Evolutionary conservation across 2,113 vertebrate genomes (phyloP).

Genomic region (Tychaedon coryphoeus): DNA sequence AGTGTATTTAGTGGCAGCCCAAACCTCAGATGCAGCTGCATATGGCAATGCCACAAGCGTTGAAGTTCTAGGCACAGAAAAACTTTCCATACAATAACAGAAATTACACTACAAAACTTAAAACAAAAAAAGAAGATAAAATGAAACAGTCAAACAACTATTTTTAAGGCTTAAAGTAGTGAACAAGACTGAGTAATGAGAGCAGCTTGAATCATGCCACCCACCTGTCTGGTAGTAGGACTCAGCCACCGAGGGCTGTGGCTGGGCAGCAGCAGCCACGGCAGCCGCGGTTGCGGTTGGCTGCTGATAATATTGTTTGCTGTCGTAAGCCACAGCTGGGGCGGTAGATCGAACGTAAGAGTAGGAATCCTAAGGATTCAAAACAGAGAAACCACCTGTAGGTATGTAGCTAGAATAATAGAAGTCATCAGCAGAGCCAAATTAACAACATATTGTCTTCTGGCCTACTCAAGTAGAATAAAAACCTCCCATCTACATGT

Average conservation of each 20-base stretch:
- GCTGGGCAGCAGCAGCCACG: slow-evolving; percentile 86
- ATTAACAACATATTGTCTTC: background rate
- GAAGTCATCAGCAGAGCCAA: background rate
- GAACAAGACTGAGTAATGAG: background rate
- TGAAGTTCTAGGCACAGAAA: background rate
- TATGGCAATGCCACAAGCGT: background rate
- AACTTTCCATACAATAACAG: background rate
- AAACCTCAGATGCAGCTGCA: background rate
- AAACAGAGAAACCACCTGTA: background rate
- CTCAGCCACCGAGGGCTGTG: slow-evolving; percentile 92
- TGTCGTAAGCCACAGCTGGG: slow-evolving; percentile 92
- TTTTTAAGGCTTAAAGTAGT: background rate
- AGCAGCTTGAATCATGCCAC: background rate
- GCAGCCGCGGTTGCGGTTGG: slow-evolving; percentile 86
- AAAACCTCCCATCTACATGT: background rate
- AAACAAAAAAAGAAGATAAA: background rate
- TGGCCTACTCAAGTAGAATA: background rate
- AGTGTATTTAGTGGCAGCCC: background rate
- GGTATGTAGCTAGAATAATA: background rate
- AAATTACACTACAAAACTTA: background rate
- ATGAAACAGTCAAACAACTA: background rate
- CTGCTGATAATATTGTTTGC: slow-evolving; percentile 97
- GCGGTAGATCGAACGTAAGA: slow-evolving; percentile 94
- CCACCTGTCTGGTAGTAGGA: slow-evolving; percentile 97
- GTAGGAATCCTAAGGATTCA: slow-evolving; percentile 86